Base-by-base conservation (phyloP, 2,888 invertebrate genomes). In the Pterostichus niger region DNA sequence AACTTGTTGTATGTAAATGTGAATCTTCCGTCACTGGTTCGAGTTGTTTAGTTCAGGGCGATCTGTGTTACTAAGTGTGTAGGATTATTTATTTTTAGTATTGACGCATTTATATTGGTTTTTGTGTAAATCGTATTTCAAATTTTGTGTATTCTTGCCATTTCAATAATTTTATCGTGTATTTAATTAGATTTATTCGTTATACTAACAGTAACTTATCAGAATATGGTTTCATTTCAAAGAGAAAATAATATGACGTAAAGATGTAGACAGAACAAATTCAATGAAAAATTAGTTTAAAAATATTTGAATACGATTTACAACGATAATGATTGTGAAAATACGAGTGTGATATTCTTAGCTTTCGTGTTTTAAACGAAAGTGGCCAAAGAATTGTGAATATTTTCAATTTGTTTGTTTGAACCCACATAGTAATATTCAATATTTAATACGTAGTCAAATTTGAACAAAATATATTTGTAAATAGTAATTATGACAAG, bases 371-470 rank as follows among this genome's bases (percentile, higher is more conserved):
- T 78, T 13, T 61, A 78, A 9, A 78, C 78, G 56, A 17, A 78
- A 56, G 78, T n/a, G 44, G 78, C 78, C 78, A 78, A 78, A 78
- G 78, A 78, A 78, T 40, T 78, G 44, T 15, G 44, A 56, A 56
- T 56, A 78, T 78, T 24, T 24, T 24, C 24, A 24, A 24, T 24
- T 78, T 59, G 35, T 35, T 71, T 13, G 46, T 71, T 46, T 33
- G 71, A 71, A 68, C n/a, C 17, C 24, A 24, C 24, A 59, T 59
- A 59, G 17, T 59, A 7, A 35, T 71, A 44, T 44, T 17, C 7
- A 56, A 15, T 56, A 15, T 24, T 10, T 24, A 13, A 54, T 17
- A 9, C 54, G 59, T 59, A 59, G 59, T 59, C 59, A 31, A 59
- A 59, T 59, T 59, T 59, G 59, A 31, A 59, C 24, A 59, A 40